A percentile compares a stretch with the other conserved stretches of the same genome.
Conservation (phyloP, 2,113 vertebrate genomes). For the Phylloscopus trochilus region DNA sequence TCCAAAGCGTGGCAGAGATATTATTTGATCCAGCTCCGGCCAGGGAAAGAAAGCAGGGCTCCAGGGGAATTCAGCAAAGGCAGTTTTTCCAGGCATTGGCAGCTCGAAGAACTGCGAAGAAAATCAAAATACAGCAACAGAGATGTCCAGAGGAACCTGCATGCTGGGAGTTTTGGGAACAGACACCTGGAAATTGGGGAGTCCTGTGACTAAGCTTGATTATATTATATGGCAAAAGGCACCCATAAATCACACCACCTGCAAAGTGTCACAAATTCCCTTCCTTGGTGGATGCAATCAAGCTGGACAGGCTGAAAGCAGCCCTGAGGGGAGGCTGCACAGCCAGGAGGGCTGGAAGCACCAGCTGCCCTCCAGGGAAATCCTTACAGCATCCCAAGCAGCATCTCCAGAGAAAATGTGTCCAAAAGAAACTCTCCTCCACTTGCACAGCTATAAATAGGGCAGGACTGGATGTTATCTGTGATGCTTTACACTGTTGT, state of each 20-base stretch:
- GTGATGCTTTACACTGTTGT: neutral
- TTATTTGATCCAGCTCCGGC: neutral
- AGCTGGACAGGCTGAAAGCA: neutral
- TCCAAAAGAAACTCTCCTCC: neutral
- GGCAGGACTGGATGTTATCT: neutral
- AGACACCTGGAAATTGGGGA: neutral
- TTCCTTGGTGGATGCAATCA: neutral
- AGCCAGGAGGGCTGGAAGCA: neutral
- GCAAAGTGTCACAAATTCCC: neutral
- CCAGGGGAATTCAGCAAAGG: neutral
- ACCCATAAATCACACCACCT: accelerated
- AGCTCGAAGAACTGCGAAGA: neutral
- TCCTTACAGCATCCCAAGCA: neutral
- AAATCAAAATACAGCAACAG: neutral
- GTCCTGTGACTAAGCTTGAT: neutral
- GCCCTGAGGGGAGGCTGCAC: neutral
- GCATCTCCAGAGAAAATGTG: neutral
- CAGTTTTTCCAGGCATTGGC: neutral
- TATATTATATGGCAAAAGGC: accelerated
- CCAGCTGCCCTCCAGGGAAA: neutral
- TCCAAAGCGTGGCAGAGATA: neutral
- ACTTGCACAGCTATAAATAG: neutral
- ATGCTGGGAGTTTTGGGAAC: neutral
- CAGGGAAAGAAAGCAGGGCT: neutral
- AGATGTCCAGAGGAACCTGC: accelerated